Evolutionary conservation across 2,113 vertebrate species (phyloP).

Genomic region (Syngnathus scovelli): DNA sequence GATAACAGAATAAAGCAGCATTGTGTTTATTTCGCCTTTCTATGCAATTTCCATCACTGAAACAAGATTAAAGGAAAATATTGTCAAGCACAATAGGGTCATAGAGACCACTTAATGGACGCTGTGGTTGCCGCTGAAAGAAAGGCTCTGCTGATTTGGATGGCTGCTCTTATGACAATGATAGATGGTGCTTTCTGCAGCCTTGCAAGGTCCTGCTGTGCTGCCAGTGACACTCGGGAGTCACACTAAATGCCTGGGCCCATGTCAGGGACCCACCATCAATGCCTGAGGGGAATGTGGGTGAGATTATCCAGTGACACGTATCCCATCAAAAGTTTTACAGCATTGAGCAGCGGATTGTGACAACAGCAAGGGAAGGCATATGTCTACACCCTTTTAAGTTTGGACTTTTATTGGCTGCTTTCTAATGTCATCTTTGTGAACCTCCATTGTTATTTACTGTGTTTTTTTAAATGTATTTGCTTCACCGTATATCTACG

Average conservation of each 20-base stretch:
- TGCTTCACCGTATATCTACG: neutral
- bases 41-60: constrained; percentile 6
- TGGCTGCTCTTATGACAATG: constrained; percentile 67
- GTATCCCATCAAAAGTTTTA: constrained; percentile 54
- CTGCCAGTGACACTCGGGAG: constrained; percentile 62
- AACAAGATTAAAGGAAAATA: constrained; percentile 26
- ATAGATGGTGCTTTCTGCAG: constrained; percentile 66
- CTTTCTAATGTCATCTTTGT: neutral
- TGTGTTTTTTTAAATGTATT: neutral
- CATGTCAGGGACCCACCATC: constrained; percentile 50
- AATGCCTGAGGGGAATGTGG: constrained; percentile 45
- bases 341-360: constrained; percentile 33
- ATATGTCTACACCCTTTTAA: constrained; percentile 8
- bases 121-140: constrained; percentile 50
- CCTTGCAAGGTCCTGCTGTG: constrained; percentile 53
- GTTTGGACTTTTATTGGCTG: neutral
- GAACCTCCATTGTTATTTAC: neutral
- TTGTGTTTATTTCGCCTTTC: constrained; percentile 9
- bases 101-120: constrained; percentile 47
- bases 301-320: constrained; percentile 58
- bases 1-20: neutral
- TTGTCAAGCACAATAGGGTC: constrained; percentile 38
- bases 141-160: constrained; percentile 58
- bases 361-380: constrained; percentile 31
- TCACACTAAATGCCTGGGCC: constrained; percentile 57